These are phyloP conservation scores for Aegypius monachus DNA, from an alignment of 2,113 vertebrate genomes.

Conservation along the genomic window DNA sequence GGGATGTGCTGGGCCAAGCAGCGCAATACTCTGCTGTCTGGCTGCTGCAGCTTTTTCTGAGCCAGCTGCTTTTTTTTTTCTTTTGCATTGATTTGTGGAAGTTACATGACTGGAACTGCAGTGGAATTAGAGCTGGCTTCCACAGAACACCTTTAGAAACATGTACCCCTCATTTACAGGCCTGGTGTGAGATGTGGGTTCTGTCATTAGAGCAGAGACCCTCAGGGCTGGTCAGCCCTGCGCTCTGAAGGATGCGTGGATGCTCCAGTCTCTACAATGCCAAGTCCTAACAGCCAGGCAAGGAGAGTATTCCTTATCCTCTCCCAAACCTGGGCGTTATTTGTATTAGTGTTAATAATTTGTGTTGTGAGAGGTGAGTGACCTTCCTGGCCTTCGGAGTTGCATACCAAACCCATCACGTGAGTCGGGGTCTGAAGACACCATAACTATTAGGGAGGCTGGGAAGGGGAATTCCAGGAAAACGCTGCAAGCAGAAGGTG, in stretches of 20 bases:
- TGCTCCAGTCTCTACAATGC: background rate
- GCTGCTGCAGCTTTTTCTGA: background rate
- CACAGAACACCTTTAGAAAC: background rate
- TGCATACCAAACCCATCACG: background rate
- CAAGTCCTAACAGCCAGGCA: background rate
- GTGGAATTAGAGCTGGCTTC: background rate
- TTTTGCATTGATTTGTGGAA: background rate
- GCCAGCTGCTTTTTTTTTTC: background rate
- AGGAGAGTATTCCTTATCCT: background rate
- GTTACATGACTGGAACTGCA: background rate
- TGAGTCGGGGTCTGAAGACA: background rate
- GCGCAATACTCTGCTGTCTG: background rate
- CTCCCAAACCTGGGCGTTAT: background rate
- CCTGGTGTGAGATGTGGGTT: background rate
- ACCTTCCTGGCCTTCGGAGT: constrained; percentile 23
- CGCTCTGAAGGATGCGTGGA: rapidly evolving
- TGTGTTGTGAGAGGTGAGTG: background rate
- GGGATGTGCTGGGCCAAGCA: background rate
- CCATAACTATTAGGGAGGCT: background rate
- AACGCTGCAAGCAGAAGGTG: background rate
- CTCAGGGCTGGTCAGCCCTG: background rate
- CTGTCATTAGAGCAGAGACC: background rate
- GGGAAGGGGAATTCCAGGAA: background rate
- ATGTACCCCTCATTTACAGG: background rate
- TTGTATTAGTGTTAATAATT: constrained; percentile 61